These are phyloP conservation scores for Tichodroma muraria DNA, from an alignment of 2,113 vertebrate genomes.

Conservation along the genomic window DNA sequence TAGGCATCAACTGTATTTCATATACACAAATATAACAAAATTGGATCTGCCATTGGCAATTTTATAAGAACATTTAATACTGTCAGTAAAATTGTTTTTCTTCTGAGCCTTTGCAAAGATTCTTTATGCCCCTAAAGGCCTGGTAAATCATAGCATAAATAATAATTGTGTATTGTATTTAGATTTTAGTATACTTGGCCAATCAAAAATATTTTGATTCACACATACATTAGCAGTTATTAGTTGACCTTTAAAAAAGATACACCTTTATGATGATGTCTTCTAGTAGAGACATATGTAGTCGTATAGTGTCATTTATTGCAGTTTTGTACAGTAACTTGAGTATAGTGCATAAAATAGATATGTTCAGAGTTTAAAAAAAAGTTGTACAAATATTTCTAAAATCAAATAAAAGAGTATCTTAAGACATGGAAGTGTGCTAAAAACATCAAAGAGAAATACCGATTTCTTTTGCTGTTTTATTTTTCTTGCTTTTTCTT, in stretches of 20 bases:
- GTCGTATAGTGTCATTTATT: slow-evolving; percentile 77
- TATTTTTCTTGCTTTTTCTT: slow-evolving; percentile 62
- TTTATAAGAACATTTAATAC: slow-evolving; percentile 67
- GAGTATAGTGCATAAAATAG: slow-evolving; percentile 75
- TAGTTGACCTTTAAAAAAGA: slow-evolving; percentile 75
- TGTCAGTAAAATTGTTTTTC: slow-evolving; percentile 46
- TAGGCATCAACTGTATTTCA: slow-evolving; percentile 54
- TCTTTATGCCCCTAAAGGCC: slow-evolving; percentile 51
- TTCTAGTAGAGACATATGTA: slow-evolving; percentile 76
- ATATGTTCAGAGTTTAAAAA: slow-evolving; percentile 65
- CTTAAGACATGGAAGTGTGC: slow-evolving; percentile 59
- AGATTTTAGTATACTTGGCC: slow-evolving; percentile 58
- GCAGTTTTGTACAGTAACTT: slow-evolving; percentile 80
- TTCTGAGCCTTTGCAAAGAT: slow-evolving; percentile 52
- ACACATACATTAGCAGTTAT: slow-evolving; percentile 80
- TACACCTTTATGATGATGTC: slow-evolving; percentile 71
- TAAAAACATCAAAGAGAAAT: slow-evolving; percentile 56
- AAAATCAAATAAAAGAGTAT: slow-evolving; percentile 71
- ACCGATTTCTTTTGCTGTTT: slow-evolving; percentile 56
- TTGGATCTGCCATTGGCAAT: slow-evolving; percentile 58
- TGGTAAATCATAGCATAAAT: slow-evolving; percentile 29
- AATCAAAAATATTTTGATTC: slow-evolving; percentile 65
- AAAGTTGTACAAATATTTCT: slow-evolving; percentile 70
- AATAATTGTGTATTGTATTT: slow-evolving; percentile 58
- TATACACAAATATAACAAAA: slow-evolving; percentile 26